phyloP scores from a whole-genome alignment of 2,113 vertebrate species.

The Phocoena sinus region DNA sequence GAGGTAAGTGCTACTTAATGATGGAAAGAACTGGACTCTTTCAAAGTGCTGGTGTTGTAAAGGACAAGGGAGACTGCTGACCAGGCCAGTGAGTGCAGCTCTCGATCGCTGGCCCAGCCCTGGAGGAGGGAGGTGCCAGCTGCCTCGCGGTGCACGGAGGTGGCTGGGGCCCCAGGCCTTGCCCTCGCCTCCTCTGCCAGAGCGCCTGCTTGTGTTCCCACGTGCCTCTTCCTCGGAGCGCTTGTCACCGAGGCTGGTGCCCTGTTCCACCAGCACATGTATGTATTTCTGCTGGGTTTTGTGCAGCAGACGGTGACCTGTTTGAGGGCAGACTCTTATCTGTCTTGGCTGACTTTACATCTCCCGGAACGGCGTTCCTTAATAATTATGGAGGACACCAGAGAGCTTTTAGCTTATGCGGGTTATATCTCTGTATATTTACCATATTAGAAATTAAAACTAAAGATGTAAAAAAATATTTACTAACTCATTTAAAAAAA shows the following conservation, averaged over 20 bases:
- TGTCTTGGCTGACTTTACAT: neutral
- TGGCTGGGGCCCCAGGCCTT: neutral
- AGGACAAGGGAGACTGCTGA: neutral
- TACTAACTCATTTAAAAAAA: neutral
- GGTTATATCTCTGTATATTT: neutral
- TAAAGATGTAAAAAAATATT: neutral
- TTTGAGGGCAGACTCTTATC: neutral
- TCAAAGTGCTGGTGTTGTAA: neutral
- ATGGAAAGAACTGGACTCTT: neutral
- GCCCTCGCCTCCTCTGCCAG: fast-evolving
- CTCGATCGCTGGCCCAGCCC: neutral
- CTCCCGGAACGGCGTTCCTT: neutral
- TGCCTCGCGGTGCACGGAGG: fast-evolving
- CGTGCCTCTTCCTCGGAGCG: fast-evolving
- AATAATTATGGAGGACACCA: neutral
- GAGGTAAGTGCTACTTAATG: neutral
- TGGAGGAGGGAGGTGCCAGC: neutral
- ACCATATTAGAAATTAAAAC: neutral
- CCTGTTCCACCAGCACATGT: no score
- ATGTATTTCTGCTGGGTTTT: neutral
- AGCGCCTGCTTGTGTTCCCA: neutral
- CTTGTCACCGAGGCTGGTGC: neutral
- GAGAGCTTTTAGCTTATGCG: neutral
- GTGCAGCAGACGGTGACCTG: neutral
- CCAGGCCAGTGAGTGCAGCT: neutral